Percentiles rank a stretch among this genome's conserved stretches.
phyloP scores from a whole-genome alignment of 1,140 invertebrate genomes.

The Drosophila sproati region DNA sequence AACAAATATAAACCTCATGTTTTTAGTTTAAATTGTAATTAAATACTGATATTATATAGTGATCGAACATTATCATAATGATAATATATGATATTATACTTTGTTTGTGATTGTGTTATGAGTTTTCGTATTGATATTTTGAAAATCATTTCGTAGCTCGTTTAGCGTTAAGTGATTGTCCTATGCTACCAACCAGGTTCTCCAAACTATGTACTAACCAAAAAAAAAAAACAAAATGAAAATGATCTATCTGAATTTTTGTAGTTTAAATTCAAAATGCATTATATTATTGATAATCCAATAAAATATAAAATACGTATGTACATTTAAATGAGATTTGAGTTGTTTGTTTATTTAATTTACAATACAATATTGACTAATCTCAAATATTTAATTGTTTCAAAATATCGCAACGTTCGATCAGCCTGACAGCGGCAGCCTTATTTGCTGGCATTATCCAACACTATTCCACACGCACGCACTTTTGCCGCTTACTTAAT shows the following conservation, averaged over 20 bases:
- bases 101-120: conserved; percentile 71
- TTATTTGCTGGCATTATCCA: not conserved
- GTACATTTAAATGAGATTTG: conserved; percentile 13
- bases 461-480: not conserved
- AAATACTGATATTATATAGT: conserved; percentile 56
- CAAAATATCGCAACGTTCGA: too few species aligned
- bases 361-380: too few species aligned
- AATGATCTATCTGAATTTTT: conserved; percentile 27
- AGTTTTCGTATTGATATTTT: conserved; percentile 42
- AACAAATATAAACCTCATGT: conserved; percentile 61
- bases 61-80: conserved; percentile 41
- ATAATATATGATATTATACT: conserved; percentile 48
- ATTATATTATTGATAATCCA: conserved; percentile 38
- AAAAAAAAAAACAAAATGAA: conserved; percentile 14
- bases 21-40: conserved; percentile 78
- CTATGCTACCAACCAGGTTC: conserved; percentile 25
- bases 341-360: not conserved
- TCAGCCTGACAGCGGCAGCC: not conserved
- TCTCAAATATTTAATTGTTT: too few species aligned
- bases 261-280: conserved; percentile 41
- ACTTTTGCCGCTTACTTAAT: not conserved
- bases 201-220: conserved; percentile 35
- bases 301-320: conserved; percentile 24
- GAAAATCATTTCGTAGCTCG: conserved; percentile 56
- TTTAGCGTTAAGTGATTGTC: conserved; percentile 60